Percentiles rank a stretch among this genome's conserved stretches.
These are phyloP conservation scores for Neopipo cinnamomea DNA, from an alignment of 2,113 vertebrate genomes.

Conservation along the genomic window DNA sequence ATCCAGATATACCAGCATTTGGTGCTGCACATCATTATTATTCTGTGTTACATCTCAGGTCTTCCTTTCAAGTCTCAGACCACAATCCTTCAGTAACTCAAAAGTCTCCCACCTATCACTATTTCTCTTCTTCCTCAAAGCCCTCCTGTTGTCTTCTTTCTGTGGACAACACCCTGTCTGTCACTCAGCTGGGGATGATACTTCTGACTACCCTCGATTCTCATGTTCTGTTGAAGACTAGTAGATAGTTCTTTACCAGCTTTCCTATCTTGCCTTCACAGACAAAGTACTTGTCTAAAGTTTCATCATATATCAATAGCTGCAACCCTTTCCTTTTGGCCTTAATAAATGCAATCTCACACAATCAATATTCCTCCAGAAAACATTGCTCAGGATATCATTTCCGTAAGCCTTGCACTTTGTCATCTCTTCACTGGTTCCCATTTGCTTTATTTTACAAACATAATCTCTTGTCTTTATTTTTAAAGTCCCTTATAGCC, in stretches of 20 bases:
- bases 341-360: not conserved
- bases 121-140: not conserved
- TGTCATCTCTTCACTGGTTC: not conserved
- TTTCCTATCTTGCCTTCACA: not conserved
- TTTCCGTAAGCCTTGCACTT: not conserved
- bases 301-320: not conserved
- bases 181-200: not conserved
- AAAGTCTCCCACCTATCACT: not conserved
- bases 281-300: not conserved
- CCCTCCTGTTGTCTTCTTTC: not conserved
- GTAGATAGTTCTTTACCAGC: not conserved
- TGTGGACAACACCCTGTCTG: not conserved
- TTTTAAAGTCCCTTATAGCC: not conserved
- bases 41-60: not conserved
- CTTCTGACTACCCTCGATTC: not conserved
- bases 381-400: not conserved
- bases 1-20: conserved; percentile 7
- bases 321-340: not conserved
- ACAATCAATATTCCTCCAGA: not conserved
- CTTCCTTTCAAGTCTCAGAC: not conserved
- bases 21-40: not conserved
- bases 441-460: not conserved
- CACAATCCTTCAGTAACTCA: not conserved
- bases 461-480: not conserved
- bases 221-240: not conserved